phyloP scores from a whole-genome alignment of 2,888 invertebrate species.

The Polyommatus icarus region DNA sequence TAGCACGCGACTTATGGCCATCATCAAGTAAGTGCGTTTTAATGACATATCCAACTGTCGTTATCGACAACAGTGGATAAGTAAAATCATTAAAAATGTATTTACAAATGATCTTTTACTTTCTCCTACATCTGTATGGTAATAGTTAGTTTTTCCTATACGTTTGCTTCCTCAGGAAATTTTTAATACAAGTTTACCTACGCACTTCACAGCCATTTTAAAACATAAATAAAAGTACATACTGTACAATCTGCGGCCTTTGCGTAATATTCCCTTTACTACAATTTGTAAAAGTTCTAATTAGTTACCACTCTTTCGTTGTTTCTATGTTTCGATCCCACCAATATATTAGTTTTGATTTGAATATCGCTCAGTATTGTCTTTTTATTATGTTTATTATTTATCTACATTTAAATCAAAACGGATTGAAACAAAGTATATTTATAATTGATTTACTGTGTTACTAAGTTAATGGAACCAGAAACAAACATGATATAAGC shows the following conservation, averaged over 20 bases:
- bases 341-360: too few relatives aligned
- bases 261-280: too few relatives aligned
- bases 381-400: too few relatives aligned
- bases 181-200: too few relatives aligned
- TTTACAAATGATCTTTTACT: background rate
- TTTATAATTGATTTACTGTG: background rate
- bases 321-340: too few relatives aligned
- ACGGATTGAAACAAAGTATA: background rate
- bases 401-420: too few relatives aligned
- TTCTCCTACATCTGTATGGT: background rate
- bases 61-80: background rate
- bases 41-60: slow-evolving; percentile 1
- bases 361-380: too few relatives aligned
- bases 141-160: background rate
- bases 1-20: background rate
- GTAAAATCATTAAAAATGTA: slow-evolving; percentile 11
- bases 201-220: too few relatives aligned
- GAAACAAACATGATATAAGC: slow-evolving; percentile 7
- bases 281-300: too few relatives aligned
- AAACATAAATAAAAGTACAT: too few relatives aligned
- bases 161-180: background rate
- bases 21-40: slow-evolving; percentile 18
- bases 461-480: background rate
- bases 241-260: too few relatives aligned
- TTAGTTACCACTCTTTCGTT: too few relatives aligned